phyloP scores from a whole-genome alignment of 2,113 vertebrate genomes.

The Perca fluviatilis region DNA sequence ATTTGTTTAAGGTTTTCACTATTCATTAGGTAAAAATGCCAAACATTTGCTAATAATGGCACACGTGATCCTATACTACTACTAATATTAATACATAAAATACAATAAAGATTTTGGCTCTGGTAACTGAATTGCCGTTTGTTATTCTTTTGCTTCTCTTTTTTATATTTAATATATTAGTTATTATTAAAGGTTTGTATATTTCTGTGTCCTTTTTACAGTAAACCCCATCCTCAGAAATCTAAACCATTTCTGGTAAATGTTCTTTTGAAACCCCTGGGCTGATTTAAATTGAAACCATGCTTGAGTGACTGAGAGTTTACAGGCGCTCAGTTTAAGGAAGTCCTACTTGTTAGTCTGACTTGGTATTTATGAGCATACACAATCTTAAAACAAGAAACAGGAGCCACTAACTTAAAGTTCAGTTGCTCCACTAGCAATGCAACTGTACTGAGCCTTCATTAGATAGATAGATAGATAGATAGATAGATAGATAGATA shows the following conservation, averaged over 20 bases:
- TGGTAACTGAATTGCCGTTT: background rate
- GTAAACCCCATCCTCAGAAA: background rate
- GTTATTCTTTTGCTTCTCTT: background rate
- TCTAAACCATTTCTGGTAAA: constrained; percentile 8
- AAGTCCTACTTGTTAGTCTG: constrained; percentile 8
- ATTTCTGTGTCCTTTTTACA: background rate
- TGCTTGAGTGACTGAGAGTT: background rate
- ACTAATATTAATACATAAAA: background rate
- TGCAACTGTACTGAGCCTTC: background rate
- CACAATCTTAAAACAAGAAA: constrained; percentile 18
- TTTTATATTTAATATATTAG: background rate
- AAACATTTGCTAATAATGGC: no score
- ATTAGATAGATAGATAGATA: no score
- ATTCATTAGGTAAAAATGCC: no score
- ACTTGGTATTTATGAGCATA: background rate
- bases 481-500: no score
- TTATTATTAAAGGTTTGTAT: background rate
- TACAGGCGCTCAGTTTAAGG: background rate
- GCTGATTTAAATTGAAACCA: constrained; percentile 10
- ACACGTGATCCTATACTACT: no score
- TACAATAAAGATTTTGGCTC: background rate
- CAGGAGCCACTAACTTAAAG: background rate
- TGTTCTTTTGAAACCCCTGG: background rate
- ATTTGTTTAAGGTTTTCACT: no score
- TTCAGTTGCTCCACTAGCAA: background rate